phyloP scores from a whole-genome alignment of 2,888 invertebrate species.

The Agrypnus murinus region DNA sequence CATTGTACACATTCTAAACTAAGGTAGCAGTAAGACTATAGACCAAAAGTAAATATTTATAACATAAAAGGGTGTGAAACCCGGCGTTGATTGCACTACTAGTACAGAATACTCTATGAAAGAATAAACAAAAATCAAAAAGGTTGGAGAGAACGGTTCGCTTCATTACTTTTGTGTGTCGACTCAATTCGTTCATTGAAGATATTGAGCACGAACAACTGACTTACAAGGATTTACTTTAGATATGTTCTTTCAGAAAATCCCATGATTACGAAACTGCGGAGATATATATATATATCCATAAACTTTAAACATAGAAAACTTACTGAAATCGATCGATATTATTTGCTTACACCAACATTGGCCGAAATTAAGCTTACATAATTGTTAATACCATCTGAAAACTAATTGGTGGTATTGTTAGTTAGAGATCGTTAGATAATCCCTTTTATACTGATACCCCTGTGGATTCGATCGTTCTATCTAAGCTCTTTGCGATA shows the following conservation, averaged over 20 bases:
- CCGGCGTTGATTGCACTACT: not conserved
- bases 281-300: too few relatives aligned
- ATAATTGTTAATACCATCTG: slow-evolving; percentile 20
- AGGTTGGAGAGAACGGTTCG: not conserved
- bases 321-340: too few relatives aligned
- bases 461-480: slow-evolving; percentile 13
- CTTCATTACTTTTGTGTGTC: not conserved
- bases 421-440: slow-evolving; percentile 18
- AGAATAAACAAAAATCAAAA: slow-evolving; percentile 27
- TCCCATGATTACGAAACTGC: too few relatives aligned
- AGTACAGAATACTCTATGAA: slow-evolving; percentile 7
- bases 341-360: not conserved
- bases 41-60: not conserved
- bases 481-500: slow-evolving; percentile 24
- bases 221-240: too few relatives aligned
- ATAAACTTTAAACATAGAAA: too few relatives aligned
- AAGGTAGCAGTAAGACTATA: not conserved
- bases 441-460: slow-evolving; percentile 24
- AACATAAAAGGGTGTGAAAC: slow-evolving; percentile 1
- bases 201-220: not conserved
- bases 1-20: too few relatives aligned
- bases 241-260: too few relatives aligned
- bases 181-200: not conserved
- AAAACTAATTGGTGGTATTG: slow-evolving; percentile 23
- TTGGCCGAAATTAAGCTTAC: slow-evolving; percentile 8